Evolutionary conservation across 2,888 invertebrate genomes (phyloP), one percentile per base, ranked within the genome.

Genomic region (Callinectes sapidus): DNA sequence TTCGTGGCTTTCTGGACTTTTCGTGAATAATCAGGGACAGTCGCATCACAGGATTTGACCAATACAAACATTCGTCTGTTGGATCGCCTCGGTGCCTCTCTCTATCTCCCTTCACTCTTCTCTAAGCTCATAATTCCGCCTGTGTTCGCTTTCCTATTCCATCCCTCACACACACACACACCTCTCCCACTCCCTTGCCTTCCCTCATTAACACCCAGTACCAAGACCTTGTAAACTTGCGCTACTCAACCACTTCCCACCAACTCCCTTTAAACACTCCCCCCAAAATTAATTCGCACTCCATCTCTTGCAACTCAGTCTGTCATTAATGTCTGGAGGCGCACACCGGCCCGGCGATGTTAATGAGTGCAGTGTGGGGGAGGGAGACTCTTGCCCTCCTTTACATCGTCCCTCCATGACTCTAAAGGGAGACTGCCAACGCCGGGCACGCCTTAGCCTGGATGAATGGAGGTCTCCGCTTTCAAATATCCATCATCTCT

Each of bases 271-370:
- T 81, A 81, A 81, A 81, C 81, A 32, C 81, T 32, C 81, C 35
- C 77, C 32, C 81, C 81, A 81, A 81, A 81, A 81, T 81, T 81
- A 81, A 81, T 81, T 81, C 81, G 32, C 81, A 81, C 81, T 81
- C 81, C 81, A 81, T 35, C 81, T 81, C 81, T 14, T 35, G 32
- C 81, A 14, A 0, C 81, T 81, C 81, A 81, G 81, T 81, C 35
- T 81, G 81, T 81, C 81, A 81, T 81, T 81, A 81, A 81, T 81
- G 81, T 81, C 81, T 81, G 10, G 81, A 81, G 16, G 81, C 32
- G 81, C 81, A 35, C 81, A 81, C 16, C 81, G 32, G 32, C 14
- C 32, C 32, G 14, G 81, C 32, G 81, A 81, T 18, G 81, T 14
- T 81, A 81, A 81, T 81, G 81, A 81, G 81, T 81, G 81, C 35